Base-by-base conservation (phyloP, 2,888 invertebrate genomes). In the Cephus runcator region DNA sequence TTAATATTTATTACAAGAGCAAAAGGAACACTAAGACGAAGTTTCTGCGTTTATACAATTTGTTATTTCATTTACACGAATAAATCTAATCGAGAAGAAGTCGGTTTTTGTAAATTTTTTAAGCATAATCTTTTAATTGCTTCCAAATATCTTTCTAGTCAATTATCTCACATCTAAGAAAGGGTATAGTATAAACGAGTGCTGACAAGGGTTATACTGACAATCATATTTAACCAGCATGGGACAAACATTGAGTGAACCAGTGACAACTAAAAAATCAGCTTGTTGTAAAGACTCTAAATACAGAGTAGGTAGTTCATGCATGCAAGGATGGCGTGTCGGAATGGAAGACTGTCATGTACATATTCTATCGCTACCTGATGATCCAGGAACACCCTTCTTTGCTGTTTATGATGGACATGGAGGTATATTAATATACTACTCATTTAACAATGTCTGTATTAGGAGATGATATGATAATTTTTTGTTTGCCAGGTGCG, bases 261-360 rank as follows among this genome's bases (percentile, higher is more conserved):
- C 99, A 73, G 96, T 99, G 83, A 99, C 99, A 36, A 94, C 95
- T 83, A 97, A 97, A 92, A 96, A 96, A 89, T 96, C 97, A 0
- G 94, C 96, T 12, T 95, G 95, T 91, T 96, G 96, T 87, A 95
- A 96, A 90, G 96, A 97, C 90, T 92, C 93, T 36, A 92, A 93
- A 69, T 93, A 93, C 83, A 92, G 94, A 86, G 98, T 99, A 9
- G 99, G 98, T n/a, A 97, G 98, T 1, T 98, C 98, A 33, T 98
- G 97, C 90, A 99, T 99, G 99, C 99, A 99, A 92, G 99, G 99
- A 91, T 99, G 99, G 99, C 93, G 99, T 82, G 96, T 98, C 79
- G 97, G 97, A 84, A 99, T 99, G 99, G 99, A 99, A 93, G 99
- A 99, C 92, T 97, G 98, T 0, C 99, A 99, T 91, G 98, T 98